Evolutionary conservation across 2,797 vertebrate genomes (phyloP).

Genomic region (Tenualosa ilisha): DNA sequence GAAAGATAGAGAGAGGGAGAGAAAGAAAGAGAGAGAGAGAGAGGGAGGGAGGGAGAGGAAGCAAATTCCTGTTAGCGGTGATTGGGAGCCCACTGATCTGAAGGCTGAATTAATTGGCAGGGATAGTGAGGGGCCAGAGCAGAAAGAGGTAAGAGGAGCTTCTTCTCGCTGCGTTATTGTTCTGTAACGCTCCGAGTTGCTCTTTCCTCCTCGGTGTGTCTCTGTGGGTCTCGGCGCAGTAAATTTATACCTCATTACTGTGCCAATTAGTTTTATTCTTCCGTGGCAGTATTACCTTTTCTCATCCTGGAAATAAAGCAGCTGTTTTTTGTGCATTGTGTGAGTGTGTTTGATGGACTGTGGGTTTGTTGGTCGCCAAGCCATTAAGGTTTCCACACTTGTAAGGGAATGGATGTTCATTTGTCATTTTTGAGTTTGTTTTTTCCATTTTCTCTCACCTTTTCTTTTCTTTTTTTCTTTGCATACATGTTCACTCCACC

Average conservation of each 20-base stretch:
- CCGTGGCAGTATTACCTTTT: neutral
- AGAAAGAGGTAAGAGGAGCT: slow-evolving; percentile 45
- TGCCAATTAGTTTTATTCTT: slow-evolving; percentile 20
- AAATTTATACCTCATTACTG: slow-evolving; percentile 23
- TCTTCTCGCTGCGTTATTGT: slow-evolving; percentile 31
- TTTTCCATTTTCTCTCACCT: neutral
- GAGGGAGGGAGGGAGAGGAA: neutral
- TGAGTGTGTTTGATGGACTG: too few species aligned
- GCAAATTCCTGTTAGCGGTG: slow-evolving; percentile 50
- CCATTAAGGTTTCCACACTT: neutral
- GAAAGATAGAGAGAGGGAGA: slow-evolving; percentile 37
- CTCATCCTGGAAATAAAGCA: neutral
- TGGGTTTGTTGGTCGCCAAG: neutral
- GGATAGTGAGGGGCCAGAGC: slow-evolving; percentile 37
- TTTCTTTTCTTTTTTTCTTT: neutral
- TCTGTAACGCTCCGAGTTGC: slow-evolving; percentile 31
- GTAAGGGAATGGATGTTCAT: neutral
- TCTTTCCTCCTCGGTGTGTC: neutral
- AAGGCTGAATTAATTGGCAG: slow-evolving; percentile 35
- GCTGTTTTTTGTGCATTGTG: slow-evolving; percentile 1
- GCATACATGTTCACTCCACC: neutral
- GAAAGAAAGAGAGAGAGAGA: slow-evolving; percentile 32
- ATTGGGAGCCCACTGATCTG: slow-evolving; percentile 51
- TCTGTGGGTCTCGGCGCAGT: neutral
- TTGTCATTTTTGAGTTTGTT: neutral